A percentile compares a stretch with the other conserved stretches of the same genome.
Evolutionary conservation across 2,113 vertebrate genomes (phyloP).

Genomic region (Hystrix brachyura): DNA sequence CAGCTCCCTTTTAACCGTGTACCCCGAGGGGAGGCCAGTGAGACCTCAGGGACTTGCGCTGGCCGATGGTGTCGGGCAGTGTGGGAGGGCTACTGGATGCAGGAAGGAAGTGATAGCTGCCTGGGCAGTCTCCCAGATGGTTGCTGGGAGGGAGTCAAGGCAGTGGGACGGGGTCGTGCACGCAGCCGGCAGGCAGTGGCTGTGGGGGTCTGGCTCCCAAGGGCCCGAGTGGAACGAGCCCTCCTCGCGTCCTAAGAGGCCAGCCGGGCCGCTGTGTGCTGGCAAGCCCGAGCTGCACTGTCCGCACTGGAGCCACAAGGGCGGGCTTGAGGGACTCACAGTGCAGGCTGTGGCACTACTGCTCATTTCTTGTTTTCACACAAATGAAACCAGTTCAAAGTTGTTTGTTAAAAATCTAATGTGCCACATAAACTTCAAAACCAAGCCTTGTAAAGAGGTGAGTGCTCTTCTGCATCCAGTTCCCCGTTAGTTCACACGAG

Average conservation of each 20-base stretch:
- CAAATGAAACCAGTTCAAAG: background rate
- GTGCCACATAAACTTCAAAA: background rate
- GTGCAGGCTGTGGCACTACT: background rate
- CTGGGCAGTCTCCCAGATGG: background rate
- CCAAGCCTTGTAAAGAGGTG: background rate
- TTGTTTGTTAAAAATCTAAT: background rate
- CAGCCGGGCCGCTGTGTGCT: background rate
- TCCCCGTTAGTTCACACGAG: too few species aligned
- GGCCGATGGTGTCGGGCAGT: background rate
- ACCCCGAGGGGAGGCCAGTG: background rate
- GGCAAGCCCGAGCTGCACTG: too few species aligned
- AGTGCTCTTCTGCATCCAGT: background rate
- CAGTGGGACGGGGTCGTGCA: background rate
- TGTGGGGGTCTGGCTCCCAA: background rate
- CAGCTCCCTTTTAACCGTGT: background rate
- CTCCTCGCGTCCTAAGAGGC: background rate
- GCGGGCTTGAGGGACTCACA: background rate
- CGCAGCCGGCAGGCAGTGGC: too few species aligned
- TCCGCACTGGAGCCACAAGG: background rate
- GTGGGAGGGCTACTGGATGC: background rate
- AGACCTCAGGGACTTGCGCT: too few species aligned
- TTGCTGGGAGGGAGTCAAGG: background rate
- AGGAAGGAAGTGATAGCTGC: background rate
- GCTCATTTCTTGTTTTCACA: background rate
- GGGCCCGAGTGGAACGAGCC: too few species aligned